Base-by-base conservation (phyloP, 2,888 invertebrate genomes). In the Agrotis clavis region DNA sequence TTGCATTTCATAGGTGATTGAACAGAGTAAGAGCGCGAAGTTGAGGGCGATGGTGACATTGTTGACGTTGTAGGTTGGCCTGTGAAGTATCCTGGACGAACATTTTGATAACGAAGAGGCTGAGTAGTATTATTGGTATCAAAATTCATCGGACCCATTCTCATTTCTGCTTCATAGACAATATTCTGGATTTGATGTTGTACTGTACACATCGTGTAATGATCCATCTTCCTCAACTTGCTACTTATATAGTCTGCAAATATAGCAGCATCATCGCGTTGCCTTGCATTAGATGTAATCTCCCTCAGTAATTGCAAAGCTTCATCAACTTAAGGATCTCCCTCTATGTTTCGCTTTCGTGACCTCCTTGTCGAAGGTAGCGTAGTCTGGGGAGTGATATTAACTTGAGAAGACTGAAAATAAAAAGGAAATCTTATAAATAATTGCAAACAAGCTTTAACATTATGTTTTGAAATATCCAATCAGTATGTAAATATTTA, bases 241-340 rank as follows among this genome's bases (percentile, higher is more conserved):
- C 78, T 83, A 73, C 74, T 74, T 73, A 83, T 83, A 78, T 80
- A 77, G 74, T 82, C 79, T 77, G 79, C 82, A 71, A 83, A 83
- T 78, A 80, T 73, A 71, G 74, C 71, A 75, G 81, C 77, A 79
- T 83, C 83, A 76, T 81, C 77, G 74, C 83, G 81, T 75, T 79
- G 77, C 72, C 71, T 77, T 79, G 76, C 76, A 76, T 76, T 74
- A 79, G 78, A 79, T 74, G 74, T 72, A 72, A 74, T 77, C 69
- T 80, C 71, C 75, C 73, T 80, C 80, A 80, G 80, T 71, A 76
- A 78, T 70, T 78, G 74, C 74, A 78, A 71, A 78, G 77, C 74
- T 78, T 78, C 74, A 78, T 78, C 77, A 75, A 75, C 74, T 78
- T 75, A 75, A 71, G 75, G 78, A 78, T 78, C 75, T 76, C 73